These are phyloP conservation scores for Hypotaenidia okinawae DNA, from an alignment of 2,797 vertebrate genomes.

Conservation along the genomic window DNA sequence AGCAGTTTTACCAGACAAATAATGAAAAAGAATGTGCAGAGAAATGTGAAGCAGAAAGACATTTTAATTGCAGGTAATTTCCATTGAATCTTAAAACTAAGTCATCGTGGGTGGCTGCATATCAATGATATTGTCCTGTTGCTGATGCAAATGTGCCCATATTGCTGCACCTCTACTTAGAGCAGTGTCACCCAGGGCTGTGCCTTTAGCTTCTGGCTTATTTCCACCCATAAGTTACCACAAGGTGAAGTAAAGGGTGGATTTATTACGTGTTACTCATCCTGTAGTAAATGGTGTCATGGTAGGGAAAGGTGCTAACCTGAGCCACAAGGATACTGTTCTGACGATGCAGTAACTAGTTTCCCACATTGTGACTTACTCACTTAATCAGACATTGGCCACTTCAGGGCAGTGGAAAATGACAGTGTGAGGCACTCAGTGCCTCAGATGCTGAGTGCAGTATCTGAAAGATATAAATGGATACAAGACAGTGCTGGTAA, in stretches of 20 bases:
- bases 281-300: neutral
- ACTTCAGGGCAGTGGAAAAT: neutral
- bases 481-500: neutral
- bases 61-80: constrained; percentile 77
- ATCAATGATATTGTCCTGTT: neutral
- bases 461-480: neutral
- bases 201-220: neutral
- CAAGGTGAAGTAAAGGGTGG: neutral
- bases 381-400: neutral
- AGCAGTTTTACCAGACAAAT: neutral
- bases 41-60: constrained; percentile 72
- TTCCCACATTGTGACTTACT: neutral
- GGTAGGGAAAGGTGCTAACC: neutral
- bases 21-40: constrained; percentile 56
- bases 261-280: neutral
- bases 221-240: neutral
- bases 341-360: neutral
- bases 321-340: neutral
- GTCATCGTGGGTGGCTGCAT: neutral
- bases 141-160: neutral
- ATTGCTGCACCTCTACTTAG: neutral
- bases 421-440: neutral
- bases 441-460: neutral
- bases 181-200: neutral
- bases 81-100: neutral